Evolutionary conservation across 1,140 invertebrate genomes (phyloP).

Genomic region (Mizuhopecten yessoensis): DNA sequence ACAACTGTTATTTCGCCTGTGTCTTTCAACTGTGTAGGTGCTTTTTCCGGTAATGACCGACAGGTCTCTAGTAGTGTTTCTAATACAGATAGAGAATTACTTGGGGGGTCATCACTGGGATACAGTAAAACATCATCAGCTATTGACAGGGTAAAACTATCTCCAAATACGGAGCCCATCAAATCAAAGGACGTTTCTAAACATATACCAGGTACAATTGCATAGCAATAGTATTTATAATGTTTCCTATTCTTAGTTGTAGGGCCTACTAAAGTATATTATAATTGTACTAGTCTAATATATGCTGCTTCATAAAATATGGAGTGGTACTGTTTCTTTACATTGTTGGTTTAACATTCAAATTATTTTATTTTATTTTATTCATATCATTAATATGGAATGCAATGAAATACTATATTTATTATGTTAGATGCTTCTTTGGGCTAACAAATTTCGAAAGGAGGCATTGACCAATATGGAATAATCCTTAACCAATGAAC

Average conservation of each 20-base stretch:
- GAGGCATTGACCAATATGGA: no score
- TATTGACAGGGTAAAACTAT: conserved; percentile 44
- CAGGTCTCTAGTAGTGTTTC: conserved; percentile 11
- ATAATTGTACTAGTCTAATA: not conserved
- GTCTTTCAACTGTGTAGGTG: conserved; percentile 59
- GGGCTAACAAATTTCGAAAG: not conserved
- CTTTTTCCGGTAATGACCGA: not conserved
- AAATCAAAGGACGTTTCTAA: conserved; percentile 42
- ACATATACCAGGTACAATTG: conserved; percentile 45
- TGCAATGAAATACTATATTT: not conserved
- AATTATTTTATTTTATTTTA: not conserved
- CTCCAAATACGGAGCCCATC: conserved; percentile 42
- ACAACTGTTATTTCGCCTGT: conserved; percentile 42
- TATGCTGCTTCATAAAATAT: not conserved
- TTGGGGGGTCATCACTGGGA: not conserved
- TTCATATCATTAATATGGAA: not conserved
- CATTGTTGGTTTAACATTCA: not conserved
- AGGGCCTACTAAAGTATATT: not conserved
- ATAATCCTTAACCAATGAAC: no score
- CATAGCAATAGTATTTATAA: conserved; percentile 1
- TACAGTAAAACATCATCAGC: conserved; percentile 43
- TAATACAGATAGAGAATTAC: not conserved
- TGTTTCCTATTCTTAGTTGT: not conserved
- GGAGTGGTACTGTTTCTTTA: not conserved
- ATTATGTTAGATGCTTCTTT: not conserved